Evolutionary conservation across 1,140 invertebrate genomes (phyloP), one percentile per base, ranked within the genome.

Genomic region (Penaeus indicus): DNA sequence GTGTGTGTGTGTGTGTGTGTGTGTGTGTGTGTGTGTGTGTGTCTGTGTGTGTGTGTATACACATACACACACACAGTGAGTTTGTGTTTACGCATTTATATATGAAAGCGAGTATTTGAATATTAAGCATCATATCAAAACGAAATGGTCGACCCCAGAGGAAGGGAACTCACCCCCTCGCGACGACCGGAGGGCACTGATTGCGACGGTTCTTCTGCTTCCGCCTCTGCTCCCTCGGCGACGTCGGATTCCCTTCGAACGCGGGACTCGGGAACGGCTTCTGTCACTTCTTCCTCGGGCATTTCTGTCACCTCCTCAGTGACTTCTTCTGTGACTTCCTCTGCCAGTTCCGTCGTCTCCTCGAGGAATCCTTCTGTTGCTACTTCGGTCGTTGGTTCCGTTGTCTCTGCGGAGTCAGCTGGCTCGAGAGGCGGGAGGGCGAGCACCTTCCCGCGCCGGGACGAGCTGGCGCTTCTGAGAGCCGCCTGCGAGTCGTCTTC

Each of bases 81-180:
- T 32, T 32, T 32, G 32, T 32, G 32, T 32, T 32, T 32, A 32
- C 32, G 32, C 32, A 32, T 32, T 32, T 32, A 32, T 32, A 32
- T 32, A 32, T 32, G 32, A 2, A 32, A 32, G 32, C 32, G 32
- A 32, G 32, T 32, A 32, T 32, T 32, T 32, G 32, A 32, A 32
- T 32, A 32, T 32, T 32, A 32, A 32, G 32, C 32, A 32, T 32
- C 32, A 2, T 32, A 32, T 32, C 32, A 32, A 32, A 32, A 32
- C 32, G 67, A 62, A 75, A n/a, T 21, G 69, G 4, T 13, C 78
- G 54, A 72, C 18, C 16, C 25, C 21, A 64, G 16, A n/a, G 32
- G 32, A 19, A 72, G 7, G 63, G 25, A 13, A 75, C 88, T 89
- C 60, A 89, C 88, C 61, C 84, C 84, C 47, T 89, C 84, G 21